These are phyloP conservation scores for Acyrthosiphon pisum DNA, from an alignment of 1,140 invertebrate species.

Conservation along the genomic window DNA sequence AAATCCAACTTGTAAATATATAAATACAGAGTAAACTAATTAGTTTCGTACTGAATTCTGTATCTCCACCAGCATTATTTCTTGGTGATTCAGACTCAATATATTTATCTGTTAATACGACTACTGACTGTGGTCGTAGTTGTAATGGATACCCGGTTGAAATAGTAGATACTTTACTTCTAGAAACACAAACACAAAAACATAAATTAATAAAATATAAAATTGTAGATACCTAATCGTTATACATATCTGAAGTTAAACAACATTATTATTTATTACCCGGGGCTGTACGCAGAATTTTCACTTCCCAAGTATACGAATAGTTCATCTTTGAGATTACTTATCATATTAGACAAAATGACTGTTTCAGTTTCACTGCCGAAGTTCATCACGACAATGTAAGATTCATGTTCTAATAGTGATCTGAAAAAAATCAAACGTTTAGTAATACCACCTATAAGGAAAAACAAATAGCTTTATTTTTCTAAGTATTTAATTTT, in stretches of 20 bases:
- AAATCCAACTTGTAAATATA: neutral
- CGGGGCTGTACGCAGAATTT: neutral
- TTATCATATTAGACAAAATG: neutral
- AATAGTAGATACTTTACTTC: neutral
- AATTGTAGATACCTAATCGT: neutral
- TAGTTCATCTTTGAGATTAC: neutral
- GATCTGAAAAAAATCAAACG: neutral
- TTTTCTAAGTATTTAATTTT: neutral
- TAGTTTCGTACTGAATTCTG: neutral
- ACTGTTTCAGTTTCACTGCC: neutral
- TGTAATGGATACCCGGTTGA: neutral
- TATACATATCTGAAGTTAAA: too few species aligned
- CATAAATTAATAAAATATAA: neutral
- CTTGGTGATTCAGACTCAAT: neutral
- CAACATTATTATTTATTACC: neutral
- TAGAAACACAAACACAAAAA: neutral
- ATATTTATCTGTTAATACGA: neutral
- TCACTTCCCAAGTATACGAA: neutral
- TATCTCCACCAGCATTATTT: neutral
- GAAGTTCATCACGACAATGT: neutral
- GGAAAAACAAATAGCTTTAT: too few species aligned
- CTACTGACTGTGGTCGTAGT: conserved; percentile 9
- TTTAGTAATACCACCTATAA: too few species aligned
- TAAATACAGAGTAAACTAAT: neutral
- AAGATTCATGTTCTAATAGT: neutral